Evolutionary conservation across 2,888 invertebrate species (phyloP).

Genomic region (Endotricha flammealis): DNA sequence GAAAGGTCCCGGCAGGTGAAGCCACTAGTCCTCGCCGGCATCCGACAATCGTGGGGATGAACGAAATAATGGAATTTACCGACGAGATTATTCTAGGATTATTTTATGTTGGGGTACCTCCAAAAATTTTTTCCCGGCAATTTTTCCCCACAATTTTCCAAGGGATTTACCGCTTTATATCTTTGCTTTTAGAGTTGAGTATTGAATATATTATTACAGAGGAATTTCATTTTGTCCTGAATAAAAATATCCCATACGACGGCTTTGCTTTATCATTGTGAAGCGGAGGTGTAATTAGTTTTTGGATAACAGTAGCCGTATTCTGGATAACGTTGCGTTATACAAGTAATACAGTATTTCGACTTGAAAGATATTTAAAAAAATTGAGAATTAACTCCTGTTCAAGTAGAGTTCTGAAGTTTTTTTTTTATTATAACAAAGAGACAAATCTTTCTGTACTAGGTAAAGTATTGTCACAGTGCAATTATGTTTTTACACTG

Average conservation of each 20-base stretch:
- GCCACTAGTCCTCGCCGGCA: background rate
- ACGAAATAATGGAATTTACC: slow-evolving; percentile 75
- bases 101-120: slow-evolving; percentile 61
- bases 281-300: slow-evolving; percentile 73
- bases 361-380: too few species aligned
- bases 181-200: slow-evolving; percentile 18
- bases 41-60: slow-evolving; percentile 51
- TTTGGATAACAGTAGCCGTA: slow-evolving; percentile 59
- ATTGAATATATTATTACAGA: slow-evolving; percentile 20
- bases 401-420: too few species aligned
- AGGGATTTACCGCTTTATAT: slow-evolving; percentile 19
- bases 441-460: too few species aligned
- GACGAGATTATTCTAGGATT: slow-evolving; percentile 74
- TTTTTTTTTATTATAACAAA: too few species aligned
- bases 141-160: slow-evolving; percentile 12
- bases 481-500: too few species aligned
- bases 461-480: too few species aligned
- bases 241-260: slow-evolving; percentile 76
- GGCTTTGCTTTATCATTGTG: slow-evolving; percentile 78
- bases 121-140: slow-evolving; percentile 52
- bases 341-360: too few species aligned
- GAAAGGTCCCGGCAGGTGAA: slow-evolving; percentile 5
- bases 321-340: slow-evolving; percentile 34
- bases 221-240: slow-evolving; percentile 73
- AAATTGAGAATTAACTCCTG: too few species aligned